Evolutionary conservation across 2,797 vertebrate species (phyloP), one percentile per base, ranked within the genome.

Genomic region (Poecile montanus): DNA sequence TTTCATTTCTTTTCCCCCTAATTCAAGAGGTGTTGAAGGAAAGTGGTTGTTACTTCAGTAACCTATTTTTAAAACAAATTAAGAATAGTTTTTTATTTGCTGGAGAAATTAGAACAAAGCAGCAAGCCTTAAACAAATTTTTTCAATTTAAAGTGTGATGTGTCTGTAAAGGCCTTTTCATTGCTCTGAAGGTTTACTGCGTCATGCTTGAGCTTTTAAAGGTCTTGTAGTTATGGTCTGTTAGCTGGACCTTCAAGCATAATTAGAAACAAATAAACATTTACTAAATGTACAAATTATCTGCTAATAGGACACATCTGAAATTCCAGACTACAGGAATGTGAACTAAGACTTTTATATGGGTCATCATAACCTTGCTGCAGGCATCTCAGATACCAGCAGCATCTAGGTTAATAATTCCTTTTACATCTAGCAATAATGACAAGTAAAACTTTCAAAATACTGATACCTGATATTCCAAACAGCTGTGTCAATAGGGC

Each of bases 281-380:
- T 62, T 78, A 77, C 54, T 47, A 89, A 70, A 81, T 63, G 21
- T 54, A 83, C 0, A 0, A 91, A 73, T 86, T 78, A 40, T 81
- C 66, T 81, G 23, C 63, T 90, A 56, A 54, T 56, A 87, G n/a
- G 32, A 75, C 53, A 87, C 36, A 73, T 79, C 11, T 89, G 44
- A 82, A 94, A 60, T 89, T 25, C 32, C 36, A 93, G 83, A 77
- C 72, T 27, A 54, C 61, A 93, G 62, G 32, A 92, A 91, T 57
- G 63, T 77, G 47, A 87, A 44, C 56, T 38, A 50, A 75, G 32
- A 66, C 48, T 74, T 90, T 91, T 62, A 56, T 51, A n/a, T 26
- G 60, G 73, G 82, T 94, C 81, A 27, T 63, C 21, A 20, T 85
- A 95, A 94, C 79, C 91, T 82, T 27, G 56, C 20, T 78, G 9